Evolutionary conservation across 2,113 vertebrate species (phyloP), one percentile per base, ranked within the genome.

Genomic region (Ophiodon elongatus): DNA sequence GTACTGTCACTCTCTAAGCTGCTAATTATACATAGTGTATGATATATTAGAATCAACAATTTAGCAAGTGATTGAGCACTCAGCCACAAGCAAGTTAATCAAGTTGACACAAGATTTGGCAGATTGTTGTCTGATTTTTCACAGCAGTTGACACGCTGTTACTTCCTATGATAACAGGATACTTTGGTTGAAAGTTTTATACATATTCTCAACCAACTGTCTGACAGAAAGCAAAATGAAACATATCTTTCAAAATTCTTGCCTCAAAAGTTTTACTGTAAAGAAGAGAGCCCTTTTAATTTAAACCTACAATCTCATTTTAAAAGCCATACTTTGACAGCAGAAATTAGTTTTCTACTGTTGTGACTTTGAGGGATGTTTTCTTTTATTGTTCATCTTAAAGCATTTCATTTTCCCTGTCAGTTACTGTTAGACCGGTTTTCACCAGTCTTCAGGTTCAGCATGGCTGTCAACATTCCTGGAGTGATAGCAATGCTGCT

Each of bases 381-480:
- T 56, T 1, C 10, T 25, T 4, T 1, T 56, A 1, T 25, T 9
- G n/a, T 56, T 25, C 23, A 25, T 25, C 54, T 56, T 7, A n/a
- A n/a, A 23, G 4, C 6, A 23, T 54, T 25, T 25, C 1, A 4
- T 56, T 56, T 9, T 11, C 23, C 8, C 19, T 21, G 21, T 25
- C 27, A n/a, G n/a, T n/a, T n/a, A n/a, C n/a, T n/a, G n/a, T n/a
- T n/a, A n/a, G n/a, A n/a, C n/a, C n/a, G n/a, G n/a, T n/a, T n/a
- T 31, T 17, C 27, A 17, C 5, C 52, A 11, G 23, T 25, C 27
- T 60, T 60, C 27, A 60, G 27, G 27, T 29, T 17, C 14, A 60
- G 3, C n/a, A 70, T 70, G 67, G 29, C 45, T 52, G 47, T 70
- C 21, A 70, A 70, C 47, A n/a, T 70, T 33, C 67, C 67, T 4